Percentiles rank a stretch among this genome's conserved stretches.
phyloP scores from a whole-genome alignment of 2,797 vertebrate species.

The Lepus townsendii region DNA sequence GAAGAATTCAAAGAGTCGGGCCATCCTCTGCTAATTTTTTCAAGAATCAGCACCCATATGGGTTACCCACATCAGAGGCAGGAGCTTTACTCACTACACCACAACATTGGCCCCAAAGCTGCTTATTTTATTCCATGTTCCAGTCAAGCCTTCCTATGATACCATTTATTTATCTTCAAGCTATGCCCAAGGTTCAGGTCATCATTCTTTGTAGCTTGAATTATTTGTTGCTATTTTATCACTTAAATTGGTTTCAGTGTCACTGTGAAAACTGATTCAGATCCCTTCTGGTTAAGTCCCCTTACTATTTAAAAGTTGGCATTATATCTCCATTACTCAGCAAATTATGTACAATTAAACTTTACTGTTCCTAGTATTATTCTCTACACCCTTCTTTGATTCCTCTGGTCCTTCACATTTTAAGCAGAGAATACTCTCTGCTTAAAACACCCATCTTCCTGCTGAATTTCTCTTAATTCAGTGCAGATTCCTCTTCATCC shows the following conservation, averaged over 20 bases:
- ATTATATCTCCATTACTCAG: background rate
- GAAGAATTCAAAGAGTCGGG: too few species aligned
- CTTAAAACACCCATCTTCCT: background rate
- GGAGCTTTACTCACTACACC: too few species aligned
- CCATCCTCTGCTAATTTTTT: too few species aligned
- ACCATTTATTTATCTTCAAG: background rate
- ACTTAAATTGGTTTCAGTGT: background rate
- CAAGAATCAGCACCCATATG: too few species aligned
- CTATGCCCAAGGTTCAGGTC: too few species aligned
- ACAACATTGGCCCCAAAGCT: too few species aligned
- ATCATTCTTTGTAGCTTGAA: background rate
- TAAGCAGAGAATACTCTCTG: too few species aligned
- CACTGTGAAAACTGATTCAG: background rate
- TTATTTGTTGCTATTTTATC: background rate
- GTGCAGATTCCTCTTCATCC: background rate
- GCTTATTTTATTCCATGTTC: background rate
- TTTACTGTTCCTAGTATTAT: background rate
- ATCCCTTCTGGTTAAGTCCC: background rate
- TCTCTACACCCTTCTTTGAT: fast-evolving
- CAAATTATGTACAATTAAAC: too few species aligned
- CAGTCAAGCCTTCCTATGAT: fast-evolving
- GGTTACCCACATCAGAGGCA: too few species aligned
- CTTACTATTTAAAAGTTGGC: background rate
- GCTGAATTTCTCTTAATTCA: background rate
- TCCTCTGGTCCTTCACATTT: fast-evolving